A percentile compares a stretch with the other conserved stretches of the same genome.
Evolutionary conservation across 2,113 vertebrate species (phyloP).

Genomic region (Myotis yumanensis): DNA sequence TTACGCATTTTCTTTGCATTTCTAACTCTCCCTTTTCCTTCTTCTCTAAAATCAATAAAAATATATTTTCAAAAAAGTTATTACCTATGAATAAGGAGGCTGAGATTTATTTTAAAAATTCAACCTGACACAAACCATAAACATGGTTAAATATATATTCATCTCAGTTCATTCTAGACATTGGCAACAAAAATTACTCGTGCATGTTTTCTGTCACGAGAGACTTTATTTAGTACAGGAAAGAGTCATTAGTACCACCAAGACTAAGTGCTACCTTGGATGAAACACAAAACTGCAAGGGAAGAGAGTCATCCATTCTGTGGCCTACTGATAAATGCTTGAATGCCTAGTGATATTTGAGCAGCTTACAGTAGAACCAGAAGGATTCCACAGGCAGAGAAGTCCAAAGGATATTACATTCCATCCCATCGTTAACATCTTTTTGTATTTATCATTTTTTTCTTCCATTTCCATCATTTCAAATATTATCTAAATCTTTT

Average conservation of each 20-base stretch:
- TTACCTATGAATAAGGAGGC: background rate
- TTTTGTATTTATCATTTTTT: background rate
- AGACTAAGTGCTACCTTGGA: background rate
- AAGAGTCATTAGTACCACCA: background rate
- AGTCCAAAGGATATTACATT: background rate
- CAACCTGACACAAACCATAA: background rate
- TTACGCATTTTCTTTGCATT: background rate
- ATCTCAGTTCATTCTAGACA: conserved; percentile 7
- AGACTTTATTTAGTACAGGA: background rate
- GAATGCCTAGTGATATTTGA: background rate
- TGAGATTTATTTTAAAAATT: background rate
- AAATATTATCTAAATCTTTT: background rate
- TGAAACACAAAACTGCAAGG: background rate
- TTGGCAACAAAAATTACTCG: background rate
- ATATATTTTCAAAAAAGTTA: background rate
- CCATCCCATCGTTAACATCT: background rate
- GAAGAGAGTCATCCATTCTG: background rate
- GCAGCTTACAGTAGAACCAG: background rate
- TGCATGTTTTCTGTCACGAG: background rate
- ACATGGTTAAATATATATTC: background rate
- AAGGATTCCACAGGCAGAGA: background rate
- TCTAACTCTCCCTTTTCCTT: no score
- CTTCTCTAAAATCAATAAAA: no score
- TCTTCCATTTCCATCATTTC: background rate
- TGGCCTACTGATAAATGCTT: background rate